Evolutionary conservation across 2,888 invertebrate genomes (phyloP).

Genomic region (Homarus gammarus): DNA sequence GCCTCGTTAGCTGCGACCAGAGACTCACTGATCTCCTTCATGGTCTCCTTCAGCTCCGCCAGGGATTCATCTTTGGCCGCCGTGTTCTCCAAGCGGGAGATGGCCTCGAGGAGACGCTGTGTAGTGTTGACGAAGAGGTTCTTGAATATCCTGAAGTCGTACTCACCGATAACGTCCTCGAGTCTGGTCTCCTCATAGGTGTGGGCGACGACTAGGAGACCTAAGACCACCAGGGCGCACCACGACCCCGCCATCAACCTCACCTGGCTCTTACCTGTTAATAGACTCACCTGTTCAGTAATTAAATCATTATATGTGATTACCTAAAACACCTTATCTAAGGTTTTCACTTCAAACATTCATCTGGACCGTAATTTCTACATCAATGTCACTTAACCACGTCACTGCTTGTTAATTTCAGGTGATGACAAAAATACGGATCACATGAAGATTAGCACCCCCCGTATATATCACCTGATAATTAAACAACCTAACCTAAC

Average conservation of each 20-base stretch:
- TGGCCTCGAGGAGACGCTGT: constrained; percentile 1
- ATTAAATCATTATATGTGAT: neutral
- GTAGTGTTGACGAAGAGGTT: constrained; percentile 54
- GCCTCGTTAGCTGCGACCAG: constrained; percentile 12
- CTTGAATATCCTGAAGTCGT: constrained; percentile 37
- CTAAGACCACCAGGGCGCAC: constrained; percentile 1
- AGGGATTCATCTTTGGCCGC: constrained; percentile 32
- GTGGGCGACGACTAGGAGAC: constrained; percentile 31
- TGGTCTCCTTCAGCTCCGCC: constrained; percentile 20
- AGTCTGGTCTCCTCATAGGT: constrained; percentile 50
- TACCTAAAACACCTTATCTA: too few relatives aligned
- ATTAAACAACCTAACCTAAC: too few relatives aligned
- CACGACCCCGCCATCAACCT: neutral
- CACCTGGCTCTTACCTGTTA: neutral
- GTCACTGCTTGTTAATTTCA: neutral
- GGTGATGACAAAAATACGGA: neutral
- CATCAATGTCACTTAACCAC: neutral
- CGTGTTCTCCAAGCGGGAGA: constrained; percentile 21
- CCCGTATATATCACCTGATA: too few relatives aligned
- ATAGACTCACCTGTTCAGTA: neutral
- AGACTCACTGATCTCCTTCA: constrained; percentile 44
- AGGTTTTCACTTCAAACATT: neutral
- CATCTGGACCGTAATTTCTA: neutral
- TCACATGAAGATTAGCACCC: neutral
- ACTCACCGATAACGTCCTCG: constrained; percentile 54